A percentile compares a stretch with the other conserved stretches of the same genome.
phyloP scores from a whole-genome alignment of 2,113 vertebrate species.

The Kryptolebias marmoratus region DNA sequence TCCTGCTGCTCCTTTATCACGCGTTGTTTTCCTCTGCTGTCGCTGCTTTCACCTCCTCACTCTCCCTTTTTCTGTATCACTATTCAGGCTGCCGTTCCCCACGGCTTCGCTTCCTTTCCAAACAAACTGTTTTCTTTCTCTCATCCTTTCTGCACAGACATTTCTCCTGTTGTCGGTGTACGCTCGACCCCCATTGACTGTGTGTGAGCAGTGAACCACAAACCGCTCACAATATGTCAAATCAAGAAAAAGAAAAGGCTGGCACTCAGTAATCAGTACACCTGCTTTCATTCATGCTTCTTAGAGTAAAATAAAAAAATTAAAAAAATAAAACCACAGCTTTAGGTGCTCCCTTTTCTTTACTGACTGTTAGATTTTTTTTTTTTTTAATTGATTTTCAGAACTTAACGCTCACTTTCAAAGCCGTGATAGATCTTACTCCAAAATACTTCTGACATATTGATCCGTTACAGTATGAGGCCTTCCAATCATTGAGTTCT shows the following conservation, averaged over 20 bases:
- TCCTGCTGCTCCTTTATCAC: conserved; percentile 56
- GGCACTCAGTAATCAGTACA: conserved; percentile 23
- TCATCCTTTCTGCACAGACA: conserved; percentile 42
- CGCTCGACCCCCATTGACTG: not conserved
- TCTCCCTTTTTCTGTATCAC: conserved; percentile 42
- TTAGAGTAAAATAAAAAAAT: not conserved
- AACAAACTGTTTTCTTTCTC: conserved; percentile 55
- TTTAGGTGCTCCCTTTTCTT: not conserved
- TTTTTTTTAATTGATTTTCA: too few relatives aligned
- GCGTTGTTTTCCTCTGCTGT: conserved; percentile 32
- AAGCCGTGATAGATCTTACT: too few relatives aligned
- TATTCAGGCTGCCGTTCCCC: conserved; percentile 57
- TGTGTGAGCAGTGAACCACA: conserved; percentile 49
- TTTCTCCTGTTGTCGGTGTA: conserved; percentile 10
- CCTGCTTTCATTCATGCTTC: conserved; percentile 44
- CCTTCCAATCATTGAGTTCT: too few relatives aligned
- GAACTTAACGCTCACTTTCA: too few relatives aligned
- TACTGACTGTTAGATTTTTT: too few relatives aligned
- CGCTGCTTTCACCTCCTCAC: conserved; percentile 30
- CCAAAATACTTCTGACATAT: too few relatives aligned
- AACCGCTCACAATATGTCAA: conserved; percentile 60
- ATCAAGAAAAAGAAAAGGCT: conserved; percentile 32
- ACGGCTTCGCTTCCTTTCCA: conserved; percentile 52
- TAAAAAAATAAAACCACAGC: not conserved
- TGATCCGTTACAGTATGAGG: too few relatives aligned